Percentiles rank a stretch among this genome's conserved stretches.
Conservation (phyloP, 2,113 vertebrate genomes). For the Ceyx cyanopectus region DNA sequence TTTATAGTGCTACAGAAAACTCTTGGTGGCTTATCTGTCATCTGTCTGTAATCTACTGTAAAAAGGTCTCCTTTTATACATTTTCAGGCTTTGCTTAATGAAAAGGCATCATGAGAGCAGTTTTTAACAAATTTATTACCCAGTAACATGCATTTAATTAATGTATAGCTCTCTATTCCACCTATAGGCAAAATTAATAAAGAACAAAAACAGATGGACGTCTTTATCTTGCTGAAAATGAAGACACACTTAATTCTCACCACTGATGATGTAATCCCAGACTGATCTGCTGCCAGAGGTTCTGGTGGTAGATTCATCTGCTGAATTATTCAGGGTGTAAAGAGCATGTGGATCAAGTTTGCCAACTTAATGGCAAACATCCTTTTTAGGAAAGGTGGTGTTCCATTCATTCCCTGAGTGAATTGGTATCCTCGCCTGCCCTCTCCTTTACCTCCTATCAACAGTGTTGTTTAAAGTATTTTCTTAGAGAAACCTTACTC, state of each 20-base stretch:
- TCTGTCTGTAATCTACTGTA: not conserved
- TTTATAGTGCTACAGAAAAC: not conserved
- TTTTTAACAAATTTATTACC: constrained; percentile 53
- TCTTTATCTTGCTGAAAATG: constrained; percentile 14
- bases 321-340: constrained; percentile 19
- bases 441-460: not conserved
- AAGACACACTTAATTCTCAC: constrained; percentile 47
- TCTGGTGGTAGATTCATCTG: constrained; percentile 27
- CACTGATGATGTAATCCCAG: constrained; percentile 22
- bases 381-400: not conserved
- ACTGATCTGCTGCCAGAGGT: constrained; percentile 18
- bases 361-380: not conserved
- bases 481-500: not conserved
- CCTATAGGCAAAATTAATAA: constrained; percentile 57
- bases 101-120: not conserved
- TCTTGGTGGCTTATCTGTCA: not conserved
- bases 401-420: not conserved
- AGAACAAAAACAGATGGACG: constrained; percentile 12
- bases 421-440: not conserved
- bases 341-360: not conserved
- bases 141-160: constrained; percentile 62
- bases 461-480: not conserved
- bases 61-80: not conserved
- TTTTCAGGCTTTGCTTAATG: constrained; percentile 25
- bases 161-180: constrained; percentile 37